Evolutionary conservation across 2,888 invertebrate species (phyloP), one percentile per base, ranked within the genome.

Genomic region (Drosophila robusta): DNA sequence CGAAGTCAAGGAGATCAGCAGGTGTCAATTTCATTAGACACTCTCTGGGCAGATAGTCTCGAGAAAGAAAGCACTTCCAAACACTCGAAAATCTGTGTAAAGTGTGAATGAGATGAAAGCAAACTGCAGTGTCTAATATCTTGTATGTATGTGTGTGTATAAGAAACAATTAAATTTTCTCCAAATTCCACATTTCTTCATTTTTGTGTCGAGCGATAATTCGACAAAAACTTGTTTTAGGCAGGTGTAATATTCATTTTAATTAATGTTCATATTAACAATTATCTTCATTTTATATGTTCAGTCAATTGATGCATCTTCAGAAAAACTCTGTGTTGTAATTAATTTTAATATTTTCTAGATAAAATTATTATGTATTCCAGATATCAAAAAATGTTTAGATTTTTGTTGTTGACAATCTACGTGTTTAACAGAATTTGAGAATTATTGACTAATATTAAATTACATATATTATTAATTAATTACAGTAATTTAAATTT

Each of bases 11-110:
- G 52, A 58, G 72, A 60, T 71, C 62, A 75, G 56, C 75, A 76
- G 75, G 77, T 71, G 77, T 71, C 67, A 60, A 76, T 67, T 71
- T 66, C 52, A 63, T 64, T 22, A 44, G 29, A 34, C 18, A 34
- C 47, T 66, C 58, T 49, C 47, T 36, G 29, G 34, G 14, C 62
- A n/a, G 39, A 62, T 46, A 26, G 29, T 38, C 39, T n/a, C 12
- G 34, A 56, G 54, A 75, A 51, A 54, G 61, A 64, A 75, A 74
- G 39, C 70, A 61, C 51, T 50, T 44, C 36, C 9, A 51, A 34
- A 49, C 32, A 22, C 18, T 14, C 36, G n/a, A 36, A 47, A 32
- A 26, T 32, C 16, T 41, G 34, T 42, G 34, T 39, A 12, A 56
- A n/a, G n/a, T 18, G n/a, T 32, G 44, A 29, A 58, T 51, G 46